Base-by-base conservation (phyloP, 35 echinoderm and acorn worm species). In the Heliocidaris tuberculata region DNA sequence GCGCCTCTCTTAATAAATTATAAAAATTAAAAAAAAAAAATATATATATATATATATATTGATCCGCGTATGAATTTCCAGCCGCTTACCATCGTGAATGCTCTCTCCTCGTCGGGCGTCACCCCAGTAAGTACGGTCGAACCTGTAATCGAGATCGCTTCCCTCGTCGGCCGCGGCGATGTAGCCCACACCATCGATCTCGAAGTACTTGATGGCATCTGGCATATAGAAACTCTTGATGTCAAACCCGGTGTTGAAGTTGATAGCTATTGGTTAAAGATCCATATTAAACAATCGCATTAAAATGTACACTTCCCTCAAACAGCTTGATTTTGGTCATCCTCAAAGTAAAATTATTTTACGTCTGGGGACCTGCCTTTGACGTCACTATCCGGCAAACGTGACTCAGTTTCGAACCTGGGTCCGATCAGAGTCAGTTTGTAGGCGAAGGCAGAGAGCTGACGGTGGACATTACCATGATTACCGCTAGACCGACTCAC, bases 181-280 rank as follows among this genome's bases (percentile, higher is more conserved):
- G 27, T 94, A 96, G 31, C 92, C 95, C 15, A 93, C 90, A 61
- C 95, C 95, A 31, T 96, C 49, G 61, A 93, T 93, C 31, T 96
- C 70, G 78, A 86, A 96, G 65, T 96, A 93, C 70, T 71, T 94
- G 21, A 96, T 96, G 24, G 92, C 42, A 48, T 96, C 95, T 4
- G 95, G 95, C 70, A 93, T 92, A 32, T 96, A 96, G 13, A 96
- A 93, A 21, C 95, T 92, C 30, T 94, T 93, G 35, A 96, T 86
- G 92, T 92, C 90, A 60, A 48, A 96, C 11, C 52, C 91, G 47
- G 91, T 91, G 48, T 96, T 85, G 10, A 97, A 92, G 11, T 92
- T 93, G 29, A 97, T 97, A 71, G 95, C 96, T 97, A 31, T 49
- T 6, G 30, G 24, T 16, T 30, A 95, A 88, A 93, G 19, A 93